Base-by-base conservation (phyloP, 2,113 vertebrate species). In the Mormyrus lacerda region DNA sequence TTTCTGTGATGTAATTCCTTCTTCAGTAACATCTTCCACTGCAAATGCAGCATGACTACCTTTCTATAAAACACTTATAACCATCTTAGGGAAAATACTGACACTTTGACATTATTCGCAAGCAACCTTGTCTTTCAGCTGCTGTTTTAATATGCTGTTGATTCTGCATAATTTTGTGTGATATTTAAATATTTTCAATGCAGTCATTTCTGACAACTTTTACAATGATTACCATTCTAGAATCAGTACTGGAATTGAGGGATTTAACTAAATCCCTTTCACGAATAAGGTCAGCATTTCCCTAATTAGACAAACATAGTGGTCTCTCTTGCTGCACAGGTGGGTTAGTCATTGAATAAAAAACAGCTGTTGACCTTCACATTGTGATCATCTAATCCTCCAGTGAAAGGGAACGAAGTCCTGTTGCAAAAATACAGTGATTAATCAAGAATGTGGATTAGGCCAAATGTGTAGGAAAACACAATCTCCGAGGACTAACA, bases 11-110 rank as follows among this genome's bases (percentile, higher is more conserved):
- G 95, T 94, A 94, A 96, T 93, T 93, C 90, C 89, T 90, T 85
- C 73, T 93, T 92, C 93, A 94, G 91, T 93, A 94, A 95, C 91
- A 92, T 94, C 95, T 95, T 95, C 95, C 94, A 95, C 92, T 90
- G 93, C 91, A 90, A 93, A 90, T 90, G 91, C 92, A 85, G 47
- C 89, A 91, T 95, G 95, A 94, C 94, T 94, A 94, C 95, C 91
- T 95, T 94, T 92, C 90, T 91, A 90, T 88, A 90, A 91, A 61
- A 90, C 79, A 88, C 84, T 87, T 90, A 89, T 90, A 89, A 87
- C 89, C 89, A 91, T 55, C 92, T 76, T 91, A 91, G 92, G 92
- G 92, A 93, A 93, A 94, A 91, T 61, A 5, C 24, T 89, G 86
- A 89, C 88, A 87, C 90, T 85, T 89, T 91, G 87, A 90, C 87